Evolutionary conservation across 2,888 invertebrate genomes (phyloP), one percentile per base, ranked within the genome.

Genomic region (Watsonalla binaria): DNA sequence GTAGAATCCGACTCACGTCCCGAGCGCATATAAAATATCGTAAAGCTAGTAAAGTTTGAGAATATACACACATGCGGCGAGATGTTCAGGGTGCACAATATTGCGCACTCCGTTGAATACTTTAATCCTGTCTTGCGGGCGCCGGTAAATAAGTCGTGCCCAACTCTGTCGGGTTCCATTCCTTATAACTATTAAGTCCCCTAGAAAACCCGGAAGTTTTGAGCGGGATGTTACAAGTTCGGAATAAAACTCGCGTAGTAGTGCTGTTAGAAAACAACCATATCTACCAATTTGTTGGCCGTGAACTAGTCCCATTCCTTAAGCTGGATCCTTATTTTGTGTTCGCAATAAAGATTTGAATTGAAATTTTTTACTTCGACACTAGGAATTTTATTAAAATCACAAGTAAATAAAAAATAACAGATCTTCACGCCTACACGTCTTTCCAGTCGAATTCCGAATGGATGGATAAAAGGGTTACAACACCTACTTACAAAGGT

Each of bases 121-220:
- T 84, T 82, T 82, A 83, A 84, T 84, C 82, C 76, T 60, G 66
- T 65, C 67, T 66, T 77, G 74, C 84, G 76, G 65, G 69, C 69
- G 70, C 74, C 73, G 71, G 76, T 78, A 82, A 84, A 86, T 82
- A 86, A 84, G 75, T 73, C 73, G 66, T 62, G 65, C 68, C 68
- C 65, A 81, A 80, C 78, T 83, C 78, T 76, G 71, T 73, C 76
- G 79, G 78, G 75, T 78, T 78, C 78, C 82, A 82, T 84, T 83
- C 80, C 80, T 84, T 86, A 81, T 78, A 82, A 80, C 77, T 74
- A 74, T 74, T 76, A 78, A 86, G 81, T 81, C 80, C 63, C 68
- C 37, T 53, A 60, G 70, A 74, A 73, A 72, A 68, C 70, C 70
- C 52, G 64, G 74, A 73, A 73, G 76, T 74, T 71, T 52, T 34